Evolutionary conservation across 2,888 invertebrate species (phyloP).

Genomic region (Coleophora deauratella): DNA sequence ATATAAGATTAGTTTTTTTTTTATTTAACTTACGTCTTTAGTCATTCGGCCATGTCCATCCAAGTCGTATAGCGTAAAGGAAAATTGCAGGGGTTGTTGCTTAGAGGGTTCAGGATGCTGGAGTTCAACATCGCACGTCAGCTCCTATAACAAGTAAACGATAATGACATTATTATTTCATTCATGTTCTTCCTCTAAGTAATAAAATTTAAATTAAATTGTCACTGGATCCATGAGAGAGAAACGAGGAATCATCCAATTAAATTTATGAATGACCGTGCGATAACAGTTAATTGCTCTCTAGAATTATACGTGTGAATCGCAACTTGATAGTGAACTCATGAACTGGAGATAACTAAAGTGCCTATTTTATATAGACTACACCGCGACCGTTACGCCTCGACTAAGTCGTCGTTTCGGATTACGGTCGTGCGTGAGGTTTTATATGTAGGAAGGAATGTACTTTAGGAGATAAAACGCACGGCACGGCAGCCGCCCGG

Average conservation of each 20-base stretch:
- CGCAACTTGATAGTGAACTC: slow-evolving; percentile 1
- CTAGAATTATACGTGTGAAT: background rate
- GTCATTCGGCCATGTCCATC: slow-evolving; percentile 95
- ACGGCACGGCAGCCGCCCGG: too few species aligned
- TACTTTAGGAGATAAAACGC: slow-evolving; percentile 11
- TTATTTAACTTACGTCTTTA: slow-evolving; percentile 80
- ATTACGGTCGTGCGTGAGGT: slow-evolving; percentile 25
- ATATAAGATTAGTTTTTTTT: too few species aligned
- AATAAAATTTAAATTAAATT: background rate
- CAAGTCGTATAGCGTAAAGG: slow-evolving; percentile 92
- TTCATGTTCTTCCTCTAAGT: slow-evolving; percentile 9
- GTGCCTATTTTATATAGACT: background rate
- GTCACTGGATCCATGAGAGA: slow-evolving; percentile 8
- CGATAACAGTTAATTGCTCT: slow-evolving; percentile 12
- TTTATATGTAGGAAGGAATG: slow-evolving; percentile 19
- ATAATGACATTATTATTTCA: slow-evolving; percentile 13
- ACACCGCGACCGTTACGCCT: background rate
- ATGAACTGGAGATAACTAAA: background rate
- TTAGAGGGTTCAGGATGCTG: slow-evolving; percentile 84
- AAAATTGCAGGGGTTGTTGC: slow-evolving; percentile 80
- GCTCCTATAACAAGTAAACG: slow-evolving; percentile 75
- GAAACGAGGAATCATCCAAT: slow-evolving; percentile 8
- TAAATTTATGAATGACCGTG: slow-evolving; percentile 21
- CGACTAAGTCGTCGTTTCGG: slow-evolving; percentile 1
- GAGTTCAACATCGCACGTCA: slow-evolving; percentile 91